Conservation (phyloP, 2,113 vertebrate genomes). For the Gobio gobio region DNA sequence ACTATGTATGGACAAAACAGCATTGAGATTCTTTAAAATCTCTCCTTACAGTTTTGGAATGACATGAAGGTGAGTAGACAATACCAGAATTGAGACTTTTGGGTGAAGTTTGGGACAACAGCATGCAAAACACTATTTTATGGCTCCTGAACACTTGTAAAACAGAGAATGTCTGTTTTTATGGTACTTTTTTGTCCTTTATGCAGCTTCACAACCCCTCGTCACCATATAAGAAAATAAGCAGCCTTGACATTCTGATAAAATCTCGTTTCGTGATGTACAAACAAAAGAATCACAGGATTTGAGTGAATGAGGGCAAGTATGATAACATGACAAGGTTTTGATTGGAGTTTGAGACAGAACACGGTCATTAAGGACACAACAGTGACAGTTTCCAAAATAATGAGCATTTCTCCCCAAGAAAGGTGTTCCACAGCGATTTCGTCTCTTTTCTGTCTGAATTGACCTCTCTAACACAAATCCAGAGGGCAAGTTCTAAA, state of each 20-base stretch:
- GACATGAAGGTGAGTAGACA: neutral
- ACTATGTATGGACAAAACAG: neutral
- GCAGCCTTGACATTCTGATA: neutral
- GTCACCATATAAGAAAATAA: neutral
- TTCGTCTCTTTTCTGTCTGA: neutral
- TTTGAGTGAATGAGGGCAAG: neutral
- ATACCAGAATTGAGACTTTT: neutral
- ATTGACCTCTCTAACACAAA: conserved; percentile 5
- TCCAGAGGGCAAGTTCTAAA: neutral
- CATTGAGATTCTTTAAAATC: neutral
- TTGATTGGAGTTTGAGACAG: neutral
- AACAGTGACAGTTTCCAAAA: neutral
- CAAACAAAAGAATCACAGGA: neutral
- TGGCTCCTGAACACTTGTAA: neutral
- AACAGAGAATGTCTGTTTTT: neutral
- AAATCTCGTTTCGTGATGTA: neutral
- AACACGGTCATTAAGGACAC: neutral
- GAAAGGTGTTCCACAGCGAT: neutral
- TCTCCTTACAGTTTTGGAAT: neutral
- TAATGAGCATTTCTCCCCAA: neutral
- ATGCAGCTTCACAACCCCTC: neutral
- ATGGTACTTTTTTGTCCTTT: neutral
- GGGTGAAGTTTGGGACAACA: neutral
- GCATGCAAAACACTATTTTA: neutral
- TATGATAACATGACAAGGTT: neutral